Conservation (phyloP, 1,140 invertebrate species). For the Drosophila tsacasi region DNA sequence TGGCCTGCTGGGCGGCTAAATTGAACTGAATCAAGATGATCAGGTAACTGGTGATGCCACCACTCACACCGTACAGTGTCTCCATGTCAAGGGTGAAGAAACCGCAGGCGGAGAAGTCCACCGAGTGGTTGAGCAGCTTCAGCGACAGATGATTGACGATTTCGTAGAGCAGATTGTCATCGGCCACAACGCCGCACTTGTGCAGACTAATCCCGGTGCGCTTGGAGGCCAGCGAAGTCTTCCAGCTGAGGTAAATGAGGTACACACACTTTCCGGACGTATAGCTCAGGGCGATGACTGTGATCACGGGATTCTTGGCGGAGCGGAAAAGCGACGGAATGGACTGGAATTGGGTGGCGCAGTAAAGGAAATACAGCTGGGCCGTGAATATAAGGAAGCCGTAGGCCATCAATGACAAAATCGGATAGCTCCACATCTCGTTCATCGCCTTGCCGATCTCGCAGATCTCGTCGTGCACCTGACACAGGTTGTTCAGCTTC, state of each 20-base stretch:
- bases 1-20: conserved; percentile 82
- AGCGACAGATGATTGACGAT: conserved; percentile 84
- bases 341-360: conserved; percentile 68
- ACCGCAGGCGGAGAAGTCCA: conserved; percentile 84
- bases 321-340: conserved; percentile 81
- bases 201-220: conserved; percentile 82
- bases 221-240: conserved; percentile 81
- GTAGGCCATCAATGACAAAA: conserved; percentile 82
- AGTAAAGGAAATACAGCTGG: conserved; percentile 84
- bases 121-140: conserved; percentile 81
- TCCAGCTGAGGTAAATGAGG: conserved; percentile 83
- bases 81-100: conserved; percentile 85
- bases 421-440: conserved; percentile 83
- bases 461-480: conserved; percentile 84
- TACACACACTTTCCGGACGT: conserved; percentile 84
- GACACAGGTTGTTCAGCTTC: conserved; percentile 83
- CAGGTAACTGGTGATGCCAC: conserved; percentile 84
- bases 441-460: conserved; percentile 83
- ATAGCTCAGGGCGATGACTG: conserved; percentile 70
- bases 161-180: conserved; percentile 83
- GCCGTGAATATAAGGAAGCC: conserved; percentile 84
- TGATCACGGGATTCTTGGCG: conserved; percentile 78
- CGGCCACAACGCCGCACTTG: conserved; percentile 80
- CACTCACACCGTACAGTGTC: conserved; percentile 82
- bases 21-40: conserved; percentile 85